These are phyloP conservation scores for Tetraneura akinire DNA, from an alignment of 1,140 invertebrate species.

Conservation along the genomic window DNA sequence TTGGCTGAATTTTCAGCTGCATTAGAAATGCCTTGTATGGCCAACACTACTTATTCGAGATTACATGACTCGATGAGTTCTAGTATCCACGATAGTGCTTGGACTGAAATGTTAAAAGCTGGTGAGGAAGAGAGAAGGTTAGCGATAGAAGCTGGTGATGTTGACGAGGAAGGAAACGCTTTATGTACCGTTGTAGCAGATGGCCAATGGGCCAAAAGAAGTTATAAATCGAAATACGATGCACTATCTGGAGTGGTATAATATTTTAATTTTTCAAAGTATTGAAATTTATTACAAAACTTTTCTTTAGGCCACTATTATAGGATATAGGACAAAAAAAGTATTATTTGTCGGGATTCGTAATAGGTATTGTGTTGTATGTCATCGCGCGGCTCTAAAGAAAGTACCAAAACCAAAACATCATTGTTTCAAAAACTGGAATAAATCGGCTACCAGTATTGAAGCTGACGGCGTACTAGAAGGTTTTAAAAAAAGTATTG, in stretches of 20 bases:
- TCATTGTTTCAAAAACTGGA: conserved; percentile 57
- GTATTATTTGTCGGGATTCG: not conserved
- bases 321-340: conserved; percentile 21
- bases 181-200: conserved; percentile 29
- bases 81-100: conserved; percentile 16
- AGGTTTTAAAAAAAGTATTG: conserved; percentile 55
- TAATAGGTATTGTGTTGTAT: conserved; percentile 16
- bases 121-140: conserved; percentile 53
- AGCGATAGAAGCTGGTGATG: conserved; percentile 53
- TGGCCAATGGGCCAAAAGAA: conserved; percentile 23
- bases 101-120: conserved; percentile 52
- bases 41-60: not conserved
- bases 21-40: conserved; percentile 30
- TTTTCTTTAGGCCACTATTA: conserved; percentile 14
- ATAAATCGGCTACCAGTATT: conserved; percentile 56
- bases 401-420: not conserved
- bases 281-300: not conserved
- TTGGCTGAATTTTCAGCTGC: not conserved
- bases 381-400: conserved; percentile 2
- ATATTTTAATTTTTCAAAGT: not conserved
- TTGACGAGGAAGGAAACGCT: conserved; percentile 22
- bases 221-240: conserved; percentile 17
- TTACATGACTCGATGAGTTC: not conserved
- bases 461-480: conserved; percentile 56
- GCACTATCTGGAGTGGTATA: conserved; percentile 52